Percentiles rank a stretch among this genome's conserved stretches.
phyloP scores from a whole-genome alignment of 2,888 invertebrate genomes.

The Clostera curtula region DNA sequence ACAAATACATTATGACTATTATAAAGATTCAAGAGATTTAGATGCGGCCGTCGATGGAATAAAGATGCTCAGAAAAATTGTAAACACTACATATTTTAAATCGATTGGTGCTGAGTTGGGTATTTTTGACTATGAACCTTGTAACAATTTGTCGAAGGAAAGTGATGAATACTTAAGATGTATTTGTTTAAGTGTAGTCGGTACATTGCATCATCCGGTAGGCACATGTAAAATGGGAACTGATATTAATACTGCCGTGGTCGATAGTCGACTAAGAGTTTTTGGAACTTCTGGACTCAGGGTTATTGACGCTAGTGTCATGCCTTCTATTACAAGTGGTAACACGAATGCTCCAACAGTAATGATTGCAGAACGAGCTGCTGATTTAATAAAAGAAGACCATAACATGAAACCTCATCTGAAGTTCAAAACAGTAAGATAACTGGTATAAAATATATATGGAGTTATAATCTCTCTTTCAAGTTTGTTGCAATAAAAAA shows the following conservation, averaged over 20 bases:
- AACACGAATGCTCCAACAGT: slow-evolving; percentile 75
- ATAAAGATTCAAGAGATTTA: too few species aligned
- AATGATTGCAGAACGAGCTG: slow-evolving; percentile 77
- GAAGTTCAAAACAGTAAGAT: too few species aligned
- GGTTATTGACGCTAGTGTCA: slow-evolving; percentile 77
- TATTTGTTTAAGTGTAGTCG: slow-evolving; percentile 7
- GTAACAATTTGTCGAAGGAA: slow-evolving; percentile 16
- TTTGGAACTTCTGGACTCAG: slow-evolving; percentile 71
- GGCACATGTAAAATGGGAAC: slow-evolving; percentile 78
- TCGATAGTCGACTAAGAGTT: slow-evolving; percentile 47
- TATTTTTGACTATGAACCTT: slow-evolving; percentile 11
- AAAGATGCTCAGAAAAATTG: slow-evolving; percentile 9
- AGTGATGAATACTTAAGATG: slow-evolving; percentile 16
- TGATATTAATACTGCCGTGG: slow-evolving; percentile 48
- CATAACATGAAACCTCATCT: too few species aligned
- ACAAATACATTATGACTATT: too few species aligned
- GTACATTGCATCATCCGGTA: slow-evolving; percentile 75
- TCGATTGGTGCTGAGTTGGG: slow-evolving; percentile 11
- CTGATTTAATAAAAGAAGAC: slow-evolving; percentile 68
- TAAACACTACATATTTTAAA: slow-evolving; percentile 11
- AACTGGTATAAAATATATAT: too few species aligned
- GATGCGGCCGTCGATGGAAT: slow-evolving; percentile 9
- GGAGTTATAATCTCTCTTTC: too few species aligned
- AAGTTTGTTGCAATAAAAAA: too few species aligned
- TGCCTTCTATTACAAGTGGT: slow-evolving; percentile 75